These are phyloP conservation scores for Oreotrochilus melanogaster DNA, from an alignment of 2,113 vertebrate species.

Conservation along the genomic window DNA sequence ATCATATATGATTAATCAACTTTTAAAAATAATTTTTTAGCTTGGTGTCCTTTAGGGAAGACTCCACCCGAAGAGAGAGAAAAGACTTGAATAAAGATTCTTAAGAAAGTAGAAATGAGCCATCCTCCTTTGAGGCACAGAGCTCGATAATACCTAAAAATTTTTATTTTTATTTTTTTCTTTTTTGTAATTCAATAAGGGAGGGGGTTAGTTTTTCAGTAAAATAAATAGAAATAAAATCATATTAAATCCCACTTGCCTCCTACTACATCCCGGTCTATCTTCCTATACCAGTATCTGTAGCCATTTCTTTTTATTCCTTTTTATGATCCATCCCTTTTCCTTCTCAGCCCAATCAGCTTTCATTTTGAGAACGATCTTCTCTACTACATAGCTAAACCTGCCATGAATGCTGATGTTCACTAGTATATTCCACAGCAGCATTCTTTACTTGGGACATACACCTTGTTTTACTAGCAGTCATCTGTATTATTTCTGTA, in stretches of 20 bases:
- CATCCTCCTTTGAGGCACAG: neutral
- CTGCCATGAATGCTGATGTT: neutral
- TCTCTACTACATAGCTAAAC: neutral
- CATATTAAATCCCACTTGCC: neutral
- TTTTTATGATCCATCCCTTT: neutral
- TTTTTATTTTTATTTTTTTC: no score
- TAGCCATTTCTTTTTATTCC: neutral
- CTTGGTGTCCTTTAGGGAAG: neutral
- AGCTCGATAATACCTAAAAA: neutral
- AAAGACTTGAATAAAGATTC: neutral
- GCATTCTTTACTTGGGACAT: neutral
- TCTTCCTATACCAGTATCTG: neutral
- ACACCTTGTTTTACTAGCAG: neutral
- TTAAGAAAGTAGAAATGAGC: neutral
- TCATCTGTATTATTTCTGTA: neutral
- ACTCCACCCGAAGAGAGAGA: neutral
- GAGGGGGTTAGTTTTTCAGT: neutral
- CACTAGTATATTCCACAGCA: neutral
- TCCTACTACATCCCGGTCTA: neutral
- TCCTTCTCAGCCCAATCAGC: neutral
- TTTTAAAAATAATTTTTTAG: neutral
- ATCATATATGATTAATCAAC: neutral
- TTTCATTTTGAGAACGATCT: neutral
- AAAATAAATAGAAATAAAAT: neutral
- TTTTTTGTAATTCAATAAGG: neutral